Evolutionary conservation across 2,888 invertebrate genomes (phyloP).

Genomic region (Ischnus inquisitorius): DNA sequence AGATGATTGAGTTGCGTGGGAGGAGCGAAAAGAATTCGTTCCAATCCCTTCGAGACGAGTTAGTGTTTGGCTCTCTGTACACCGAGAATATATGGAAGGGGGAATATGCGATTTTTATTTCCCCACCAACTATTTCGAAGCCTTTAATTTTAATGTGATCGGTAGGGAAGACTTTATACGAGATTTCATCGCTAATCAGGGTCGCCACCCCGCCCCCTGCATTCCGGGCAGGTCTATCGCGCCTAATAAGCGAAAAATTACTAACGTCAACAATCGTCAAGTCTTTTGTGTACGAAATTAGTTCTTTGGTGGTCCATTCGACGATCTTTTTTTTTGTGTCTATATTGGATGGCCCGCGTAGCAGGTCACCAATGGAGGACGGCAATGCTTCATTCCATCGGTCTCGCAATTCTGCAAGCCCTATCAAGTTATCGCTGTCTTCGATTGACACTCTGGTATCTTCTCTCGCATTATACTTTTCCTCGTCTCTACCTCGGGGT

Average conservation of each 20-base stretch:
- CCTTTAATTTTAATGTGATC: not conserved
- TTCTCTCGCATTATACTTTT: not conserved
- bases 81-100: not conserved
- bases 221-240: not conserved
- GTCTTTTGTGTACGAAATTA: not conserved
- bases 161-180: conserved; percentile 6
- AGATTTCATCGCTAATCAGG: not conserved
- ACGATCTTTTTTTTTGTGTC: not conserved
- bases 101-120: not conserved
- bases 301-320: not conserved
- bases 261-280: not conserved
- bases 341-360: not conserved
- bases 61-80: not conserved
- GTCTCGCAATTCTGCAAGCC: not conserved
- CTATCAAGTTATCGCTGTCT: no score
- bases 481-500: not conserved
- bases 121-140: not conserved
- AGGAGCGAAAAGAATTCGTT: not conserved
- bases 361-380: not conserved
- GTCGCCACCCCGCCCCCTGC: not conserved
- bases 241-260: not conserved
- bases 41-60: not conserved
- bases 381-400: not conserved
- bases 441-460: not conserved
- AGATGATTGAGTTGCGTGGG: not conserved